phyloP scores from a whole-genome alignment of 2,797 vertebrate species.

The Setipinna tenuifilis region DNA sequence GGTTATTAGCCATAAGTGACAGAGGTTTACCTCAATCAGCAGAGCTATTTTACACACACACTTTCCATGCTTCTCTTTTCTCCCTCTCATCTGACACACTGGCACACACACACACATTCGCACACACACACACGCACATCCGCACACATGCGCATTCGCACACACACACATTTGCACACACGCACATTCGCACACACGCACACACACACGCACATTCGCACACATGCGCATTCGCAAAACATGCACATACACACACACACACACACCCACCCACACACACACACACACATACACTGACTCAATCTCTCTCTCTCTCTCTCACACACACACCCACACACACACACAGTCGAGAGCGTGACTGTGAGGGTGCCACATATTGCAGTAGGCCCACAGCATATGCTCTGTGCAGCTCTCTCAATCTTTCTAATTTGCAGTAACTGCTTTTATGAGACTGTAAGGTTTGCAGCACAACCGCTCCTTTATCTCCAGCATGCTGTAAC shows the following conservation, averaged over 20 bases:
- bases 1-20: slow-evolving; percentile 70
- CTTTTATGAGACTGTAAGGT: not conserved
- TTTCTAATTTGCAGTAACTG: not conserved
- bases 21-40: slow-evolving; percentile 27
- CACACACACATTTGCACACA: not conserved
- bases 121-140: not conserved
- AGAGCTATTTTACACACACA: not conserved
- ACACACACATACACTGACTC: too few species aligned
- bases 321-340: too few species aligned
- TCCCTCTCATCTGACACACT: not conserved
- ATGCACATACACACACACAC: too few species aligned
- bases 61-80: not conserved
- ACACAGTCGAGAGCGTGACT: not conserved
- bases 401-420: not conserved
- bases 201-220: too few species aligned
- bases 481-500: not conserved
- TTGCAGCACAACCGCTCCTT: not conserved
- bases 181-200: too few species aligned
- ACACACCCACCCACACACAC: too few species aligned
- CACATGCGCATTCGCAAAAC: too few species aligned
- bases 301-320: too few species aligned
- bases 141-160: not conserved
- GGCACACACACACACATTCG: not conserved
- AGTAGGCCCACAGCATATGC: too few species aligned
- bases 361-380: not conserved